Percentiles rank a stretch among this genome's conserved stretches.
Conservation (phyloP, 2,113 vertebrate species). For the Paradoxurus hermaphroditus region DNA sequence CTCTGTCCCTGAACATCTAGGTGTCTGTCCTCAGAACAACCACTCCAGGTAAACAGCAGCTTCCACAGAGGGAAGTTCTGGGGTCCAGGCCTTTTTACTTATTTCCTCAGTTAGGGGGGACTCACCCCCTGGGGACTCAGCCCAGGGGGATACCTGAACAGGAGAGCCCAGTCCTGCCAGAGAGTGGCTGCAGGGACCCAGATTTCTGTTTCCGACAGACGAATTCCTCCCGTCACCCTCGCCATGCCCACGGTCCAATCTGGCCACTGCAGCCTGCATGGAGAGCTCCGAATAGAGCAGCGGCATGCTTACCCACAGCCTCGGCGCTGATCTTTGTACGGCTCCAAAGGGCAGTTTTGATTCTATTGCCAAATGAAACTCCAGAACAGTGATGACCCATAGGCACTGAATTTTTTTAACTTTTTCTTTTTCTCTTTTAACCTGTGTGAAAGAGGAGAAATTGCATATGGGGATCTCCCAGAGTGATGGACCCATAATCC, state of each 20-base stretch:
- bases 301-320: too few species aligned
- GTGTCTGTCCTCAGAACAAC: not conserved
- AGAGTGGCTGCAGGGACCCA: not conserved
- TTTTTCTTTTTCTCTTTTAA: not conserved
- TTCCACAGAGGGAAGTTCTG: not conserved
- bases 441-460: conserved; percentile 10
- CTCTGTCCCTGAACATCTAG: not conserved
- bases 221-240: not conserved
- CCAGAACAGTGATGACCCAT: not conserved
- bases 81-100: not conserved
- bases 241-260: not conserved
- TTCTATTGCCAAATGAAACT: conserved; percentile 4
- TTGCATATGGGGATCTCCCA: not conserved
- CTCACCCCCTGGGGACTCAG: not conserved
- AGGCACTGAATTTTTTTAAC: not conserved
- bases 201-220: not conserved
- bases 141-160: not conserved
- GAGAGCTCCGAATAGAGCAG: not conserved
- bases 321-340: not conserved
- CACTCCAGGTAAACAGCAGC: not conserved
- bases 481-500: conserved; percentile 4
- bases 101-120: not conserved
- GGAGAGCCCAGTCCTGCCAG: not conserved
- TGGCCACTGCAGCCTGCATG: not conserved
- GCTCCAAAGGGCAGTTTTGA: conserved; percentile 9